These are phyloP conservation scores for Brachystomella parvula DNA, from an alignment of 1,140 invertebrate species.

Conservation along the genomic window DNA sequence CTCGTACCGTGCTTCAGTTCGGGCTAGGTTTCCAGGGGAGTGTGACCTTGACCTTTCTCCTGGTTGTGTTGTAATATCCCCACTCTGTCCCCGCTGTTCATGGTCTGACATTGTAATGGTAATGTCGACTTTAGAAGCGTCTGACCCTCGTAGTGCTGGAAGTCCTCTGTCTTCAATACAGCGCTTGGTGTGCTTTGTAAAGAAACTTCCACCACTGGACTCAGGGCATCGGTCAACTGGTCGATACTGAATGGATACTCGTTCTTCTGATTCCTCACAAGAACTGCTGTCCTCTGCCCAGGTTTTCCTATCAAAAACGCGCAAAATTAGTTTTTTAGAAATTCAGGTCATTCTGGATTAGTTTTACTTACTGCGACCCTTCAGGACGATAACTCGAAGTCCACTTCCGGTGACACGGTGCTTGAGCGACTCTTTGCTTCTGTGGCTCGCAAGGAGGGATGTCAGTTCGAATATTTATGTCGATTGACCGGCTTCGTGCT, in stretches of 20 bases:
- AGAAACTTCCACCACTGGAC: neutral
- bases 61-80: too few species aligned
- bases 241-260: neutral
- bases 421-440: neutral
- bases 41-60: too few species aligned
- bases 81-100: too few species aligned
- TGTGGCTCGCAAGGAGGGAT: neutral
- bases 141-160: neutral
- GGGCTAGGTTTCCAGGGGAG: too few species aligned
- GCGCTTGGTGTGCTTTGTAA: neutral
- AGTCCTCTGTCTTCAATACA: neutral
- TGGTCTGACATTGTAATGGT: neutral
- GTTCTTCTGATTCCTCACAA: neutral
- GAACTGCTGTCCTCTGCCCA: neutral
- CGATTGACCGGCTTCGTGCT: neutral
- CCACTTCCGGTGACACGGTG: neutral
- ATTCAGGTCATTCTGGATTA: too few species aligned
- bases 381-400: neutral
- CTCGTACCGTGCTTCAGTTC: too few species aligned
- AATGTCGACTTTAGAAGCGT: neutral
- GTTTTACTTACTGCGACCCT: too few species aligned
- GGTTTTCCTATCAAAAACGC: too few species aligned
- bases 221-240: neutral
- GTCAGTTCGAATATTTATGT: constrained; percentile 2
- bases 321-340: too few species aligned